phyloP scores from a whole-genome alignment of 2,888 invertebrate species.

The Thereva unica region DNA sequence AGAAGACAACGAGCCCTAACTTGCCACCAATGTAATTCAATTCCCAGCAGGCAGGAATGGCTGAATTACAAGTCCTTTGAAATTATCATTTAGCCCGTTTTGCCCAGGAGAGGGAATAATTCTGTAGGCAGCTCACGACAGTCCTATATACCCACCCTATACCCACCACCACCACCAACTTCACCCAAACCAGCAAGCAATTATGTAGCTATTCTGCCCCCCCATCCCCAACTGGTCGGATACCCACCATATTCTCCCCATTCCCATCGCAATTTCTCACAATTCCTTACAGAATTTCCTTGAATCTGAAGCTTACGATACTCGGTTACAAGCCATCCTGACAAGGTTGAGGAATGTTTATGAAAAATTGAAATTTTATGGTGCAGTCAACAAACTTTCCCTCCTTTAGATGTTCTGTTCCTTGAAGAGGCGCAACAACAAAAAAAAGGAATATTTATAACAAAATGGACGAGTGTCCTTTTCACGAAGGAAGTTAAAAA shows the following conservation, averaged over 20 bases:
- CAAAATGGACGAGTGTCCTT: no score
- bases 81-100: conserved; percentile 6
- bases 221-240: no score
- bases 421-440: neutral
- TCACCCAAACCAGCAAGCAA: conserved; percentile 2
- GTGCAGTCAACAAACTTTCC: conserved; percentile 1
- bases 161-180: neutral
- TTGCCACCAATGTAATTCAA: no score
- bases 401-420: neutral
- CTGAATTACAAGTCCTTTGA: conserved; percentile 9
- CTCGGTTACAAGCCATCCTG: neutral
- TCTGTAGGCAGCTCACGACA: neutral
- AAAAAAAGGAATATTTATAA: no score
- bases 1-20: no score
- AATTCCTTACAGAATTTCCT: neutral
- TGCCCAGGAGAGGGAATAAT: neutral
- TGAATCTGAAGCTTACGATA: conserved; percentile 5
- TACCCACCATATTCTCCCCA: no score
- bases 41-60: neutral
- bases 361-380: conserved; percentile 17
- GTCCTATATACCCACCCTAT: no score
- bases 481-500: no score
- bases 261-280: no score
- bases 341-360: conserved; percentile 15
- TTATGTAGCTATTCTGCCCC: neutral